Evolutionary conservation across 2,113 vertebrate species (phyloP).

Genomic region (Scolopax mira): DNA sequence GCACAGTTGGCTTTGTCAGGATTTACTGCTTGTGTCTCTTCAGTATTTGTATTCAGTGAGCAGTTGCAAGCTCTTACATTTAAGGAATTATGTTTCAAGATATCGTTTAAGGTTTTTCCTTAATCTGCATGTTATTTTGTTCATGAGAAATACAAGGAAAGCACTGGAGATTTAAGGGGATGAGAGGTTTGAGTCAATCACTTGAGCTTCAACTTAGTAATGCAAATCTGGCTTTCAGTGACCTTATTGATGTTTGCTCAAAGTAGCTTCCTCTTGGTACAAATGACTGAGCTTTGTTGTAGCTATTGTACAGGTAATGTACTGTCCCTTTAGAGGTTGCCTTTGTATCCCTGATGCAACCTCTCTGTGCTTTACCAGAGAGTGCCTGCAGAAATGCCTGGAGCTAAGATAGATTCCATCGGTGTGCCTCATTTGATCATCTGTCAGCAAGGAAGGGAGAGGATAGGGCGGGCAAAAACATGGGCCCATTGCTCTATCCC

Average conservation of each 20-base stretch:
- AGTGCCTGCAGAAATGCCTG: constrained; percentile 50
- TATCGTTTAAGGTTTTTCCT: neutral
- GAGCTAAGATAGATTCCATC: constrained; percentile 18
- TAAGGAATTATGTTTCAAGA: neutral
- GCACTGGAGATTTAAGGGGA: constrained; percentile 42
- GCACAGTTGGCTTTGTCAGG: neutral
- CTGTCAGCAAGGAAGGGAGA: neutral
- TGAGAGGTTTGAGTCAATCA: constrained; percentile 64
- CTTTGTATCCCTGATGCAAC: constrained; percentile 14
- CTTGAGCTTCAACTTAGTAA: constrained; percentile 53
- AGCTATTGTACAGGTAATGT: constrained; percentile 39
- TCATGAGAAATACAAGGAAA: constrained; percentile 13
- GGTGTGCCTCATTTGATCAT: constrained; percentile 32
- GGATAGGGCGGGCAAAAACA: constrained; percentile 25
- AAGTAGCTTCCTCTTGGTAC: constrained; percentile 47
- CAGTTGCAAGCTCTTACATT: neutral
- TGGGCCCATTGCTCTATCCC: constrained; percentile 34
- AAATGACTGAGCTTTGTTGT: constrained; percentile 65
- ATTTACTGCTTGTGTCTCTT: neutral
- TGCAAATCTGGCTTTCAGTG: constrained; percentile 61
- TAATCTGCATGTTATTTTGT: constrained; percentile 31
- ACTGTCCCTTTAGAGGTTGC: neutral
- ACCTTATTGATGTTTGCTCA: constrained; percentile 69
- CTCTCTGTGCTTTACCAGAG: constrained; percentile 35
- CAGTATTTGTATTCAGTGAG: neutral